Conservation (phyloP, 37 sponge, comb jelly and placozoan species). For the Crambe crambe region DNA sequence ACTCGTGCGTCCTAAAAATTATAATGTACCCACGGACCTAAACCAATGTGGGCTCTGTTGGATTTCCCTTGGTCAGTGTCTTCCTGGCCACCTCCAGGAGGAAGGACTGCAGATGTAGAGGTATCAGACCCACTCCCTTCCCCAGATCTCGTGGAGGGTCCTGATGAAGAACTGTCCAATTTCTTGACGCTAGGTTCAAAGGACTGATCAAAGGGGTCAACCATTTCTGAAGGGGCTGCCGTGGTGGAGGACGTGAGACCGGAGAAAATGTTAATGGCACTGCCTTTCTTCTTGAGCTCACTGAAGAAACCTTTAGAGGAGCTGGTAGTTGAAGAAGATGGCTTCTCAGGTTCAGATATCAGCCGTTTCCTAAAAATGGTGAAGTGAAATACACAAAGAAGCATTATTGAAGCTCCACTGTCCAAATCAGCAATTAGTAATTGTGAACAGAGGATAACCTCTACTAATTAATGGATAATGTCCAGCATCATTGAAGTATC, state of each 20-base stretch:
- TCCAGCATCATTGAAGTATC: no score
- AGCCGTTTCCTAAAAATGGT: not conserved
- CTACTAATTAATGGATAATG: no score
- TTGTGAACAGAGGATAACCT: not conserved
- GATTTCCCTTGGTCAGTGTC: not conserved
- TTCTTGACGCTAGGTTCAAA: not conserved
- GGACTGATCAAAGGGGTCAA: not conserved
- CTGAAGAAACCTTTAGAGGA: constrained; percentile 6
- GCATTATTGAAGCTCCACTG: not conserved
- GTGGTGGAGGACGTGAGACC: constrained; percentile 5
- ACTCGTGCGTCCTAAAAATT: no score
- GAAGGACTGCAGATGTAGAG: not conserved
- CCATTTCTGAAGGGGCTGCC: not conserved
- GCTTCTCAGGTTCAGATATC: not conserved
- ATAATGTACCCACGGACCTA: no score
- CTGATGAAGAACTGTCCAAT: not conserved
- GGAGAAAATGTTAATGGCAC: constrained; percentile 44
- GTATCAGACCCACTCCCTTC: not conserved
- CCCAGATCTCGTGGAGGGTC: not conserved
- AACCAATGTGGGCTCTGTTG: constrained; percentile 19
- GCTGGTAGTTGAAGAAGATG: not conserved
- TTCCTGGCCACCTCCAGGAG: not conserved
- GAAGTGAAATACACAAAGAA: no score
- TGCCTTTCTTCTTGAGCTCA: constrained; percentile 44
- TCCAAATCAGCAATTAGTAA: no score